Base-by-base conservation (phyloP, 1,140 invertebrate genomes). In the Drosophila lowei region DNA sequence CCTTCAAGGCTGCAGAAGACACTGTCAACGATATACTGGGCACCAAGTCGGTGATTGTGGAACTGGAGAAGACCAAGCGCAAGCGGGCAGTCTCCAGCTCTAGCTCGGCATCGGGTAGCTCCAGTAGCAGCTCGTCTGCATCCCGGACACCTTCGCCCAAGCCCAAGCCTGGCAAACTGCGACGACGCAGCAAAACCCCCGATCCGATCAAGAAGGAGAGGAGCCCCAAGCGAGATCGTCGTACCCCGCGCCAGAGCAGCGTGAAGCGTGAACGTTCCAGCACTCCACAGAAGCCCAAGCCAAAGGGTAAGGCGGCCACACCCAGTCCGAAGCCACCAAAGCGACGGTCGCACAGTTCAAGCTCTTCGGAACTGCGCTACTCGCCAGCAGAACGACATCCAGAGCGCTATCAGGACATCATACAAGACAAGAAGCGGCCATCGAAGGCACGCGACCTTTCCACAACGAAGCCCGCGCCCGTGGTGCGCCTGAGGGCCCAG, bases 341-440 rank as follows among this genome's bases (percentile, higher is more conserved):
- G 6, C 81, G 65, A 13, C 78, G 84, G 6, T 84, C 84, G 5
- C 63, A 23, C 15, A 80, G 79, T 23, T 80, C 79, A 6, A 41
- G 47, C 30, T 90, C 89, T 16, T 90, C 90, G 0, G 89, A 91
- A 47, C 90, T 95, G 56, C 95, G 94, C 58, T 95, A 95, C 76
- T 95, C 94, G 0, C 94, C 94, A 0, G 93, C 94, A 0, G 90
- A 93, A 6, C 92, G 93, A 8, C 93, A 94, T 90, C 94, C 94
- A 0, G 94, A 95, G 61, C 92, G 94, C 2, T 95, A 95, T 64
- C 92, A 91, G 1, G 94, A 95, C 42, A 93, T 93, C 47, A 75
- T 93, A 9, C 93, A 93, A 70, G 92, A 93, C 7, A 88, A 66
- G 25, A 83, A 80, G 42, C 60, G 61, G 3, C 65, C 56, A 13